A percentile compares a stretch with the other conserved stretches of the same genome.
These are phyloP conservation scores for Doryteuthis pealeii DNA, from an alignment of 1,140 invertebrate genomes.

Conservation along the genomic window DNA sequence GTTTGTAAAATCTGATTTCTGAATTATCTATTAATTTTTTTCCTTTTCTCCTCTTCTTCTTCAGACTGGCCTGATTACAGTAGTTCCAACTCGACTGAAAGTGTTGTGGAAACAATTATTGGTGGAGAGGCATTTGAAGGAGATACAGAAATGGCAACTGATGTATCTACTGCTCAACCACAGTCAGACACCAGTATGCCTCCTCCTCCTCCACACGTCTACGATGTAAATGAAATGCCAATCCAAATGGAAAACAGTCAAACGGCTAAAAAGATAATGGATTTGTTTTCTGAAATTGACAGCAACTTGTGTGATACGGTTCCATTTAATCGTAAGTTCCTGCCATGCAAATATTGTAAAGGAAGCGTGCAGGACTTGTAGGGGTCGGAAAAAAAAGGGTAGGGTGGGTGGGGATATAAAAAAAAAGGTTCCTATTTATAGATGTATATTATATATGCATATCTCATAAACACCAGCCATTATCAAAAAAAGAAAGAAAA, in stretches of 20 bases:
- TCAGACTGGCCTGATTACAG: constrained; percentile 55
- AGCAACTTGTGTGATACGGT: constrained; percentile 62
- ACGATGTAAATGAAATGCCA: no score
- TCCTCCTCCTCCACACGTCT: no score
- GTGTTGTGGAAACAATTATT: constrained; percentile 53
- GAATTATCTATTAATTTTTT: no score
- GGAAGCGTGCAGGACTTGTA: constrained; percentile 47
- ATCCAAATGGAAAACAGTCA: constrained; percentile 30
- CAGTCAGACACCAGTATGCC: no score
- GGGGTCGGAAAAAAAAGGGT: background rate
- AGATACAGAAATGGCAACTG: constrained; percentile 4
- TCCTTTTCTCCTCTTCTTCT: constrained; percentile 14
- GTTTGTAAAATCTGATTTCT: no score
- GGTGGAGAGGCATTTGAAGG: constrained; percentile 27
- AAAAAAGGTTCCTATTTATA: no score
- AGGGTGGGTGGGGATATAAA: no score
- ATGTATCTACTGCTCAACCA: constrained; percentile 16
- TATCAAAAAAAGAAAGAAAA: no score
- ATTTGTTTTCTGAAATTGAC: constrained; percentile 78
- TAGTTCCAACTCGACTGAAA: constrained; percentile 51
- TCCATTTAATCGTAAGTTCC: constrained; percentile 47
- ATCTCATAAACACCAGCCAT: no score
- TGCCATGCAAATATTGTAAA: constrained; percentile 55
- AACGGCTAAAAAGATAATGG: constrained; percentile 74
- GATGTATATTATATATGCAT: no score